phyloP scores from a whole-genome alignment of 2,113 vertebrate species.

The Cygnus atratus region DNA sequence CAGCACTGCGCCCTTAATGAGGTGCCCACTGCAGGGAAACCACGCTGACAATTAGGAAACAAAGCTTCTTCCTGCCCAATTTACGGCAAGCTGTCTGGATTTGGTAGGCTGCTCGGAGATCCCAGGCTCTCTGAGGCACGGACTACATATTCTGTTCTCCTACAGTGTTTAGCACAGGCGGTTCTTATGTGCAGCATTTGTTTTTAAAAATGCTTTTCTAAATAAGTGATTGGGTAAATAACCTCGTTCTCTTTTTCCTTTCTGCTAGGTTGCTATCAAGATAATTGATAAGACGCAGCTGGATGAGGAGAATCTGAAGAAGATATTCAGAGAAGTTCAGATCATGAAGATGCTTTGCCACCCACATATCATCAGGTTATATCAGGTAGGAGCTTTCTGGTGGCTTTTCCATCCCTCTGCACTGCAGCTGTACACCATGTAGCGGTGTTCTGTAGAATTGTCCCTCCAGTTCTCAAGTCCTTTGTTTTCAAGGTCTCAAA shows the following conservation, averaged over 20 bases:
- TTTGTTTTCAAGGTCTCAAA: background rate
- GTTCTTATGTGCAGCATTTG: fast-evolving
- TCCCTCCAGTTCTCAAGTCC: background rate
- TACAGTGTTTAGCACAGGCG: no score
- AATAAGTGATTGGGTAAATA: fast-evolving
- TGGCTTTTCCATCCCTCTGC: background rate
- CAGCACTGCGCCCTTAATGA: fast-evolving
- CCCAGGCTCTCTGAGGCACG: background rate
- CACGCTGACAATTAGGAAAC: fast-evolving
- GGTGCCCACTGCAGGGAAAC: background rate
- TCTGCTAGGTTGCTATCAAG: conserved; percentile 93
- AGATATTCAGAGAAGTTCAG: conserved; percentile 98
- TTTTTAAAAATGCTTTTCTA: background rate
- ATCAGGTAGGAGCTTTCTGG: conserved; percentile 83
- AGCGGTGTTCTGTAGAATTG: fast-evolving
- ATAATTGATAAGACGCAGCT: conserved; percentile 98
- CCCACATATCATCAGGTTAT: conserved; percentile 96
- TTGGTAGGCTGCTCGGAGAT: background rate
- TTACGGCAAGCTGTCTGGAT: background rate
- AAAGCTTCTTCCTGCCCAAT: background rate
- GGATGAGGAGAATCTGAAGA: conserved; percentile 98
- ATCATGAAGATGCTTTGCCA: conserved; percentile 99
- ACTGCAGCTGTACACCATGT: fast-evolving
- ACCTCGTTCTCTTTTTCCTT: background rate
- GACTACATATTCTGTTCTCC: fast-evolving